Evolutionary conservation across 2,888 invertebrate species (phyloP).

Genomic region (Trileptium ribeirensis): DNA sequence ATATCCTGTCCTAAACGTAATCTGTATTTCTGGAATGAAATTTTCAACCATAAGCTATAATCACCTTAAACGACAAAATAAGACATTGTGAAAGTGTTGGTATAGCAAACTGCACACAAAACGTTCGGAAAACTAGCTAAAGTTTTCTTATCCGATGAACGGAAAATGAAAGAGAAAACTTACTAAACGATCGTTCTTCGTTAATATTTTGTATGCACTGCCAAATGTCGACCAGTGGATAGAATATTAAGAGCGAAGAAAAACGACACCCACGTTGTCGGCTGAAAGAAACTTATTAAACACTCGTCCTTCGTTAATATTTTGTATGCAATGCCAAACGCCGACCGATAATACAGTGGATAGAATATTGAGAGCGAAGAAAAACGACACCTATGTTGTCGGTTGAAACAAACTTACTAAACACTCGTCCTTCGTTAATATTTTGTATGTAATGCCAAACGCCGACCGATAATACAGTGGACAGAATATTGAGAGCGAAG

Average conservation of each 20-base stretch:
- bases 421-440: conserved; percentile 91
- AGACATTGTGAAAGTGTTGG: no score
- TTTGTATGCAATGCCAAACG: conserved; percentile 95
- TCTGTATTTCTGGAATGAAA: no score
- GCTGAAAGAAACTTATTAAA: conserved; percentile 95
- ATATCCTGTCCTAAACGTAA: no score
- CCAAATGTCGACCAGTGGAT: conserved; percentile 93
- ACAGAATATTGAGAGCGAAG: conserved; percentile 93
- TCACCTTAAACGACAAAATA: no score
- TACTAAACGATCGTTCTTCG: conserved; percentile 93
- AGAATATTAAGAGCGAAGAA: conserved; percentile 97
- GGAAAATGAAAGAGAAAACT: no score
- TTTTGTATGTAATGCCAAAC: conserved; percentile 97
- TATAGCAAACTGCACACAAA: no score
- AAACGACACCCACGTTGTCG: conserved; percentile 97
- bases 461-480: conserved; percentile 84
- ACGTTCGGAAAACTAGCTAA: no score
- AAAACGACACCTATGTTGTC: conserved; percentile 97
- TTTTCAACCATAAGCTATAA: no score
- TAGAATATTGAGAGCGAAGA: conserved; percentile 94
- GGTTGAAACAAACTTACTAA: conserved; percentile 83
- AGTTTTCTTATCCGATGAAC: no score
- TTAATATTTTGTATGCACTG: conserved; percentile 94
- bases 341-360: conserved; percentile 89
- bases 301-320: conserved; percentile 90